These are phyloP conservation scores for Astyanax mexicanus DNA, from an alignment of 2,797 vertebrate species.

Conservation along the genomic window DNA sequence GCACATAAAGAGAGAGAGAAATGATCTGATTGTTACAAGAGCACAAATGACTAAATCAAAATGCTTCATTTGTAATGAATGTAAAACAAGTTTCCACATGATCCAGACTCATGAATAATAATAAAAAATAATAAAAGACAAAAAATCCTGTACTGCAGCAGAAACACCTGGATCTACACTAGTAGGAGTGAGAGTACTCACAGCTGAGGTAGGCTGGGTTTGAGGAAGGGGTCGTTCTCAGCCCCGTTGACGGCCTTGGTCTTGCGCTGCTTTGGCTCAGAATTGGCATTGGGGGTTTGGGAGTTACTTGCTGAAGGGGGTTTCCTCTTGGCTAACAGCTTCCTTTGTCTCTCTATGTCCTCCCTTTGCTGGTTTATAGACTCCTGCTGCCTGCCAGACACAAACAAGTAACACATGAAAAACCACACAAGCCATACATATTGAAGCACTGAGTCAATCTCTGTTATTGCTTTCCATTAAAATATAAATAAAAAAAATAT, in stretches of 20 bases:
- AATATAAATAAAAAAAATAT: neutral
- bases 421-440: neutral
- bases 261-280: constrained; percentile 98
- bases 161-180: neutral
- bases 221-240: constrained; percentile 96
- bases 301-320: constrained; percentile 92
- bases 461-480: too few species aligned
- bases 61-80: neutral
- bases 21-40: neutral
- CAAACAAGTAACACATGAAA: neutral
- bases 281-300: constrained; percentile 93
- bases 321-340: constrained; percentile 96
- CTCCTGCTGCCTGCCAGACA: constrained; percentile 88
- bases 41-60: neutral
- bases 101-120: neutral
- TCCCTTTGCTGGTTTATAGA: constrained; percentile 98
- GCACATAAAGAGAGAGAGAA: constrained; percentile 3
- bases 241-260: constrained; percentile 98
- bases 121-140: neutral
- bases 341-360: constrained; percentile 98
- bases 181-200: constrained; percentile 70
- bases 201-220: constrained; percentile 98
- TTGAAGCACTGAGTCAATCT: neutral
- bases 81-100: neutral
- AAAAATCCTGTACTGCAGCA: neutral